phyloP scores from a whole-genome alignment of 1,140 invertebrate genomes.

The Temnothorax nylanderi region DNA sequence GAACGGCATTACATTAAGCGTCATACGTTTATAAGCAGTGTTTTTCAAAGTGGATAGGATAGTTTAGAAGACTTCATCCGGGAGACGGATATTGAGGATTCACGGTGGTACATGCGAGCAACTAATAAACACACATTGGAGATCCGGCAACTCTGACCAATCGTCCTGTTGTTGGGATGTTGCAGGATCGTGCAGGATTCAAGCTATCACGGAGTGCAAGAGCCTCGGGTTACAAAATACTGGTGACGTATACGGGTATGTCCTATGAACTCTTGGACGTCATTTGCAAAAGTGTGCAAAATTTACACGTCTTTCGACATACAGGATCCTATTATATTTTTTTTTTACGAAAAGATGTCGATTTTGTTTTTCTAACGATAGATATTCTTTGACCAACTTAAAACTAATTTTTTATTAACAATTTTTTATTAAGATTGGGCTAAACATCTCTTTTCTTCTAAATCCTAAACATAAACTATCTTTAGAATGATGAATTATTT shows the following conservation, averaged over 20 bases:
- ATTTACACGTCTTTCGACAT: not conserved
- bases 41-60: conserved; percentile 67
- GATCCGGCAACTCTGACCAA: conserved; percentile 79
- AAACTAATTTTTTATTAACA: not conserved
- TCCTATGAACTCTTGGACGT: conserved; percentile 66
- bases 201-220: conserved; percentile 70
- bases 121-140: conserved; percentile 72
- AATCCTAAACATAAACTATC: not conserved
- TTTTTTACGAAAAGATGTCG: not conserved
- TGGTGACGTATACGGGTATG: conserved; percentile 68
- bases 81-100: conserved; percentile 52
- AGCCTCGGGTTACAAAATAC: conserved; percentile 68
- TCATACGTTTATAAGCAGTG: conserved; percentile 78
- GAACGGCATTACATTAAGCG: conserved; percentile 72
- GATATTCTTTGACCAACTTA: not conserved
- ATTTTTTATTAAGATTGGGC: not conserved
- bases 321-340: not conserved
- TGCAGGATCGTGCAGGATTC: conserved; percentile 78
- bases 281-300: conserved; percentile 67
- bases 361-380: not conserved
- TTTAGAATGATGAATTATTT: not conserved
- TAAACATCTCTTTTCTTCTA: not conserved
- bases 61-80: conserved; percentile 55
- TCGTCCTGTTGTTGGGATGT: conserved; percentile 78
- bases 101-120: conserved; percentile 76